Evolutionary conservation across 2,113 vertebrate genomes (phyloP).

Genomic region (Balaeniceps rex): DNA sequence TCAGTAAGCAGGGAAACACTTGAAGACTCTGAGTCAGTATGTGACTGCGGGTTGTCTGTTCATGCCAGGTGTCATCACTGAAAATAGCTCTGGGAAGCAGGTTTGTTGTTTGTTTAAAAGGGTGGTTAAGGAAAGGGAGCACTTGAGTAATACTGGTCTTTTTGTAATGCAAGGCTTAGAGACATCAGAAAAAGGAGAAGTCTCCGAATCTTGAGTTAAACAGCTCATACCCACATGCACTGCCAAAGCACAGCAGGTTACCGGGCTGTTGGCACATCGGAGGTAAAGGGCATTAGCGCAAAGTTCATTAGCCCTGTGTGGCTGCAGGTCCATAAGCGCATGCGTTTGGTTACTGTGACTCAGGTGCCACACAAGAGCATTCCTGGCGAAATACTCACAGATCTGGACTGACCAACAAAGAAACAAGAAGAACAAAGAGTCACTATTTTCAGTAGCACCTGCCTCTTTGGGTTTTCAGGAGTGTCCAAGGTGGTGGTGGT

Average conservation of each 20-base stretch:
- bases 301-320: not conserved
- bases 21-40: not conserved
- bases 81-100: not conserved
- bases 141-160: not conserved
- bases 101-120: not conserved
- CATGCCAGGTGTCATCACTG: not conserved
- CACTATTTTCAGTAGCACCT: not conserved
- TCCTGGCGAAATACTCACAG: not conserved
- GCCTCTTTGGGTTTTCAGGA: not conserved
- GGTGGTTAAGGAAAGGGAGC: not conserved
- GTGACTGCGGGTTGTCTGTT: not conserved
- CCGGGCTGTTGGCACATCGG: accelerated
- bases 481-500: too few species aligned
- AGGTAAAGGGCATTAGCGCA: not conserved
- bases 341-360: not conserved
- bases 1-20: not conserved
- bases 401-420: not conserved
- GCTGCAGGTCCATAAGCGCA: accelerated
- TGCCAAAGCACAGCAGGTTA: not conserved
- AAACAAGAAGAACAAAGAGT: not conserved
- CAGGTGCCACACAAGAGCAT: not conserved
- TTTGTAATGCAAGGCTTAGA: not conserved
- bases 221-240: not conserved
- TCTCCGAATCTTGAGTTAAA: not conserved
- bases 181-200: not conserved